Conservation (phyloP, 2,888 invertebrate genomes). For the Atethmia centrago region DNA sequence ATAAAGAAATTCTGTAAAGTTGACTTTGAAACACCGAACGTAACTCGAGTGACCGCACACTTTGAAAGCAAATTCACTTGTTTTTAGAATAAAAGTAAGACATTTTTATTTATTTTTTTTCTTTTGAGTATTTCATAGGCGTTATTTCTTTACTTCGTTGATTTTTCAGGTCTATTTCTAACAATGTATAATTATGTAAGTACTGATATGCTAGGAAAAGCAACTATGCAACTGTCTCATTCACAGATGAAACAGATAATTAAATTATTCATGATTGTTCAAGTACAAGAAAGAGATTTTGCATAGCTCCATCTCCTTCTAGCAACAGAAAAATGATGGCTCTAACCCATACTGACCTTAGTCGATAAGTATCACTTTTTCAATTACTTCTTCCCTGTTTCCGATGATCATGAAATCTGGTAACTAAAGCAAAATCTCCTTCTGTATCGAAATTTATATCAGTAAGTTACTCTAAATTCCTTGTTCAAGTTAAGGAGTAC, state of each 20-base stretch:
- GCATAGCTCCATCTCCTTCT: too few species aligned
- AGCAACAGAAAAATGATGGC: too few species aligned
- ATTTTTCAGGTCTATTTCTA: background rate
- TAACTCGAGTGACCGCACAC: background rate
- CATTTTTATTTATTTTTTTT: background rate
- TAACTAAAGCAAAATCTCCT: background rate
- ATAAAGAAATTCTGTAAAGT: background rate
- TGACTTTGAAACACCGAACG: background rate
- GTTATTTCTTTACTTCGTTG: background rate
- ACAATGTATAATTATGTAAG: background rate
- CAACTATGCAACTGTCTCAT: background rate
- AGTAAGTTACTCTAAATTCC: conserved; percentile 6
- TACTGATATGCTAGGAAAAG: too few species aligned
- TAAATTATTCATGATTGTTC: too few species aligned
- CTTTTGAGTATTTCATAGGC: background rate
- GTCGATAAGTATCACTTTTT: conserved; percentile 1
- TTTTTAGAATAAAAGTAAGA: background rate
- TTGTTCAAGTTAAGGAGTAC: conserved; percentile 28
- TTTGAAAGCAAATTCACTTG: background rate
- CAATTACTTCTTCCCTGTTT: background rate
- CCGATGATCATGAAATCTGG: too few species aligned
- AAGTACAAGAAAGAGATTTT: background rate
- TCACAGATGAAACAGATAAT: background rate
- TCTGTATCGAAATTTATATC: conserved; percentile 3
- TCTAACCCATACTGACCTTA: background rate